phyloP scores from a whole-genome alignment of 1,140 invertebrate genomes.

The Philopotamus ludificatus region DNA sequence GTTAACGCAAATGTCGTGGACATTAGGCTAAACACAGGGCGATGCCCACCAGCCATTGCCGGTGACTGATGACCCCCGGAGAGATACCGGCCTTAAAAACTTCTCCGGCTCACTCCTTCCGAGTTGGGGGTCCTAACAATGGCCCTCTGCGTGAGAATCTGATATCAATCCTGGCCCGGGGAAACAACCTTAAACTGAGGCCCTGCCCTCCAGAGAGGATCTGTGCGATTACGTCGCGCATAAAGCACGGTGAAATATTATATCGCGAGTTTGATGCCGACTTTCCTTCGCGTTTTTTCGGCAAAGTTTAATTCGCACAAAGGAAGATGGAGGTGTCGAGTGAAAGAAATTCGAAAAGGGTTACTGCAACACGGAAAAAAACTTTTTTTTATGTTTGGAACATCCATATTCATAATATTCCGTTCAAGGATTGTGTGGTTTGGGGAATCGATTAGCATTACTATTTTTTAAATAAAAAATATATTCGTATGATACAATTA shows the following conservation, averaged over 20 bases:
- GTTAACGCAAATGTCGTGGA: constrained; percentile 21
- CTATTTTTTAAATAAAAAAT: too few species aligned
- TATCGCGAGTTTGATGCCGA: neutral
- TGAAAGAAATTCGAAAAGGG: neutral
- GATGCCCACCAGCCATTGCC: constrained; percentile 1
- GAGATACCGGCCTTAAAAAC: constrained; percentile 18
- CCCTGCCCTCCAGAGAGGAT: neutral
- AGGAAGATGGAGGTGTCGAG: too few species aligned
- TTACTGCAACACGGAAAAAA: neutral
- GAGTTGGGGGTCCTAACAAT: constrained; percentile 15
- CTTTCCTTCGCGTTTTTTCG: neutral
- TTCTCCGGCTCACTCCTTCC: constrained; percentile 13
- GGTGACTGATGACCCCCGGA: constrained; percentile 8
- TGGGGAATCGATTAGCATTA: too few species aligned
- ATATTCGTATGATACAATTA: too few species aligned
- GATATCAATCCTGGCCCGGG: constrained; percentile 16
- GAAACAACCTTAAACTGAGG: neutral
- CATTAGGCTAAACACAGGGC: constrained; percentile 13
- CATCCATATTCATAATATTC: neutral
- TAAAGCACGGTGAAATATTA: neutral
- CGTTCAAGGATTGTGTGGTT: neutral
- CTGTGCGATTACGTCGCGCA: neutral
- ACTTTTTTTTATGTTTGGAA: neutral
- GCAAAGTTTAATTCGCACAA: neutral
- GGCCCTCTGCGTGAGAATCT: constrained; percentile 18